Evolutionary conservation across 2,888 invertebrate genomes (phyloP), one percentile per base, ranked within the genome.

Genomic region (Drosophila kokeensis): DNA sequence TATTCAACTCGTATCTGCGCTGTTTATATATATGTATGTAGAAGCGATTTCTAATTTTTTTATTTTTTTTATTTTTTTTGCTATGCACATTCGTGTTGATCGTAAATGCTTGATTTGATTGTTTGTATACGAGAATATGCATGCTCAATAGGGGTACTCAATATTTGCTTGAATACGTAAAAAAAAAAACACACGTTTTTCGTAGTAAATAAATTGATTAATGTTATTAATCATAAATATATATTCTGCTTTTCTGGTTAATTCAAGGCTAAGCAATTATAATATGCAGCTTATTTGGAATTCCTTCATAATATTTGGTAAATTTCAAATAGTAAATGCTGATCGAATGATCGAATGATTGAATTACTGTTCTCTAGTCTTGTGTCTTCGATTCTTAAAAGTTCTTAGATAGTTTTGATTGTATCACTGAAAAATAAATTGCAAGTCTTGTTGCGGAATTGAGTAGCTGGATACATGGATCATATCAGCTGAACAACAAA

Each of bases 41-140:
- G 49, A 18, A 49, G 67, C 57, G 48, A 61, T 65, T 45, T 36
- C 27, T 54, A 34, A 68, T 55, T 67, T 49, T 59, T 40, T 55
- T 27, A 24, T 24, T 49, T 34, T 18, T 45, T 1, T 13, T 27
- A n/a, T 45, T 40, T 60, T 69, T 70, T 68, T 65, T 36, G 38
- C 60, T 66, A 63, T 82, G 88, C 78, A 84, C 79, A 79, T 83
- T 89, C 71, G 82, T 69, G 80, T 64, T 74, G 89, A 85, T 85
- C 85, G 87, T 78, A 76, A 84, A 78, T 84, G 80, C 78, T 76
- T 87, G 84, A 85, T 89, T 89, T 84, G 78, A 83, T 89, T 87
- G 84, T 89, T 85, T 85, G 76, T 80, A 79, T 82, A 78, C 74
- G 78, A 75, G 72, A 72, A 78, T 73, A 73, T 80, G 76, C 80